Conservation (phyloP, 2,113 vertebrate species). For the Smithornis capensis region DNA sequence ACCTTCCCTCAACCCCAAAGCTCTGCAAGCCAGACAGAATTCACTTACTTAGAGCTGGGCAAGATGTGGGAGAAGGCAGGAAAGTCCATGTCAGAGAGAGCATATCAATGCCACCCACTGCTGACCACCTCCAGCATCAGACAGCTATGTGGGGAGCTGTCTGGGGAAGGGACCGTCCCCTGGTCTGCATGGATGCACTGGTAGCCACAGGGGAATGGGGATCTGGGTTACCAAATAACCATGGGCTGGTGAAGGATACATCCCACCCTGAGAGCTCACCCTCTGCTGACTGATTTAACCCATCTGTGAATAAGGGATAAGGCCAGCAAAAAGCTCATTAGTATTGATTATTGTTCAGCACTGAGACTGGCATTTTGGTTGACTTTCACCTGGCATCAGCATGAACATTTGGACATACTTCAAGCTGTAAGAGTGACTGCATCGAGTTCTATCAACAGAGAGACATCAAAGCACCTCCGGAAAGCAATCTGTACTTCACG, state of each 20-base stretch:
- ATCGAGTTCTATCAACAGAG: neutral
- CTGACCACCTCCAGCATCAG: neutral
- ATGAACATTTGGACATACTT: neutral
- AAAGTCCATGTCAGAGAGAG: neutral
- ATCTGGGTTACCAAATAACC: neutral
- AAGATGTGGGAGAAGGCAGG: neutral
- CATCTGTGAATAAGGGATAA: neutral
- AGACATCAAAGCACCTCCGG: neutral
- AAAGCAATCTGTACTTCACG: neutral
- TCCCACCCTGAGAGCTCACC: neutral
- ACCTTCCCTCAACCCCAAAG: neutral
- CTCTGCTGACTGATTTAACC: neutral
- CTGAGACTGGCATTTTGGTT: neutral
- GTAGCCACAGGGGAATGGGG: rapidly evolving
- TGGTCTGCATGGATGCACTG: rapidly evolving
- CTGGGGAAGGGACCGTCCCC: neutral
- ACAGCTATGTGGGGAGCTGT: rapidly evolving
- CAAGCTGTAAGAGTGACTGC: neutral
- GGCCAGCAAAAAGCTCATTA: neutral
- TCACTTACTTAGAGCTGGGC: neutral
- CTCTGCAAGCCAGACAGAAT: neutral
- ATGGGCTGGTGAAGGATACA: neutral
- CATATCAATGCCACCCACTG: neutral
- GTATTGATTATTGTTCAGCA: neutral
- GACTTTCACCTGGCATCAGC: neutral